Evolutionary conservation across 2,797 vertebrate genomes (phyloP).

Genomic region (Meda fulgida): DNA sequence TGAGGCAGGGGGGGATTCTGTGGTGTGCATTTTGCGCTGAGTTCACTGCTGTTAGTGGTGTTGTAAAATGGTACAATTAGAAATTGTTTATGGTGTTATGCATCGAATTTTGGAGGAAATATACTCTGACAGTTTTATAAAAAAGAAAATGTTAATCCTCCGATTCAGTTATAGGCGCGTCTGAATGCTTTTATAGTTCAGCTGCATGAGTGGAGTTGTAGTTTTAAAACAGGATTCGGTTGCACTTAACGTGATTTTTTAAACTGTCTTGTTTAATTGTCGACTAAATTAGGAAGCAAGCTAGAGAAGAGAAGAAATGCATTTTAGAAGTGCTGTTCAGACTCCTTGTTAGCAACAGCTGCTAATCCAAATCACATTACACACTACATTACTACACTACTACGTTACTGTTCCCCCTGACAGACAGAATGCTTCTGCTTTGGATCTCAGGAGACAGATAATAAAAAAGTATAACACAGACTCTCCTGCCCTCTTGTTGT

Average conservation of each 20-base stretch:
- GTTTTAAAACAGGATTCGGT: not conserved
- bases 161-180: not conserved
- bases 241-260: not conserved
- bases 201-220: slow-evolving; percentile 26
- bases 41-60: not conserved
- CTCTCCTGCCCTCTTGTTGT: slow-evolving; percentile 26
- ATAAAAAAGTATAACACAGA: not conserved
- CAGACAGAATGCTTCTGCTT: not conserved
- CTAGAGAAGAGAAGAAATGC: not conserved
- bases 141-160: not conserved
- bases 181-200: not conserved
- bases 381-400: too few species aligned
- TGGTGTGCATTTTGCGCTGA: not conserved
- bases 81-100: not conserved
- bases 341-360: not conserved
- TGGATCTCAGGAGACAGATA: not conserved
- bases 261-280: not conserved
- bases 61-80: not conserved
- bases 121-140: not conserved
- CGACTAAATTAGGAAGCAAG: not conserved
- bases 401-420: not conserved
- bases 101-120: not conserved
- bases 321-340: not conserved
- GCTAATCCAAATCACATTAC: not conserved
- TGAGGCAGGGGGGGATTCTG: not conserved